Evolutionary conservation across 1,140 invertebrate species (phyloP).

Genomic region (Drosophila prosaltans): DNA sequence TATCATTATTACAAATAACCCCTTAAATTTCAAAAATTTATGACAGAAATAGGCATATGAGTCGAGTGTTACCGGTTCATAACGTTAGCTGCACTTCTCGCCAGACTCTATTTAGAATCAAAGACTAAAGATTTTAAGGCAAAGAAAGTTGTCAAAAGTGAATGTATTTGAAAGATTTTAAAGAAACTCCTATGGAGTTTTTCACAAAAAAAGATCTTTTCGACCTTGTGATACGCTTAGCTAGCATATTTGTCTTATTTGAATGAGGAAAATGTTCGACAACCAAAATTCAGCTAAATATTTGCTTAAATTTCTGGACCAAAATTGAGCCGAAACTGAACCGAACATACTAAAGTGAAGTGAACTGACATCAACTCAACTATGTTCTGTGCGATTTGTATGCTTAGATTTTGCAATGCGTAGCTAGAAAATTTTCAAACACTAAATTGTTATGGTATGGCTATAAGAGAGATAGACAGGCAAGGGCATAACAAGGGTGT

Average conservation of each 20-base stretch:
- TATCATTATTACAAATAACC: too few relatives aligned
- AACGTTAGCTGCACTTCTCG: too few relatives aligned
- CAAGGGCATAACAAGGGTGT: not conserved
- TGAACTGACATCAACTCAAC: conserved; percentile 36
- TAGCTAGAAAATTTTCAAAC: conserved; percentile 73
- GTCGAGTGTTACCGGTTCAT: too few relatives aligned
- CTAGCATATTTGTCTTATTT: conserved; percentile 59
- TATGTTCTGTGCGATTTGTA: conserved; percentile 28
- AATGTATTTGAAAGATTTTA: not conserved
- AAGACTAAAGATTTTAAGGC: too few relatives aligned
- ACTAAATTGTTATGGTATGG: conserved; percentile 73
- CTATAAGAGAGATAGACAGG: conserved; percentile 52
- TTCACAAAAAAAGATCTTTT: too few relatives aligned
- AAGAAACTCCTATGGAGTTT: too few relatives aligned
- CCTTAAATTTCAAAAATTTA: too few relatives aligned
- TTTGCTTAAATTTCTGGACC: conserved; percentile 65
- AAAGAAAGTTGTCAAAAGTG: too few relatives aligned
- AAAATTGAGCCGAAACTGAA: conserved; percentile 24
- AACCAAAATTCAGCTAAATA: conserved; percentile 55
- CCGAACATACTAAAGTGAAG: not conserved
- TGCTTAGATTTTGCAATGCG: conserved; percentile 66
- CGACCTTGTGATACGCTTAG: conserved; percentile 24
- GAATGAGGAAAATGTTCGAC: conserved; percentile 50
- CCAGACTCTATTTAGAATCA: too few relatives aligned
- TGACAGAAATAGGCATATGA: too few relatives aligned